Percentiles rank a stretch among this genome's conserved stretches.
phyloP scores from a whole-genome alignment of 2,888 invertebrate species.

The Norana najaformis region DNA sequence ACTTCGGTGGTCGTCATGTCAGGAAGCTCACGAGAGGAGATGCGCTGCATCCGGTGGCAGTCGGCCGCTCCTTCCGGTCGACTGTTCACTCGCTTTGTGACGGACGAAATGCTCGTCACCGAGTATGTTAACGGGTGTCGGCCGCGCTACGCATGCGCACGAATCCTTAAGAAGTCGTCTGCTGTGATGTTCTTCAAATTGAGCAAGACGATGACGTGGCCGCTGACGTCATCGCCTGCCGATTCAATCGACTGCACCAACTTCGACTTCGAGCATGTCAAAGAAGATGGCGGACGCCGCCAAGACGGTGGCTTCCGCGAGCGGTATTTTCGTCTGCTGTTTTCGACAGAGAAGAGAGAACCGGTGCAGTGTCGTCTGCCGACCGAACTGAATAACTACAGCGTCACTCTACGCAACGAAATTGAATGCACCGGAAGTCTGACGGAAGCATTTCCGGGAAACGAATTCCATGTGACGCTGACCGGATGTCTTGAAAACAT shows the following conservation, averaged over 20 bases:
- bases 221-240: conserved; percentile 21
- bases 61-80: conserved; percentile 28
- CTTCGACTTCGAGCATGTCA: conserved; percentile 23
- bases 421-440: background rate
- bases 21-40: conserved; percentile 19
- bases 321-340: conserved; percentile 16
- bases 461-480: background rate
- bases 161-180: conserved; percentile 34
- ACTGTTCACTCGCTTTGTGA: background rate
- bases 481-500: background rate
- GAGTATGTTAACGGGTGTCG: conserved; percentile 41
- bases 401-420: background rate
- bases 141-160: conserved; percentile 42
- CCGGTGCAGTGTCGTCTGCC: background rate
- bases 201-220: conserved; percentile 28
- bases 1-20: background rate
- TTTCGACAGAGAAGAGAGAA: background rate
- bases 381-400: background rate
- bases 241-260: conserved; percentile 20
- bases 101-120: conserved; percentile 41
- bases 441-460: background rate
- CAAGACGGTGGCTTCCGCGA: background rate
- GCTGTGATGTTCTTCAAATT: conserved; percentile 28
- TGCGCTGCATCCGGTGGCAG: conserved; percentile 31
- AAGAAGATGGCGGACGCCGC: background rate